Evolutionary conservation across 2,797 vertebrate genomes (phyloP), one percentile per base, ranked within the genome.

Genomic region (Sebastes glaucus): DNA sequence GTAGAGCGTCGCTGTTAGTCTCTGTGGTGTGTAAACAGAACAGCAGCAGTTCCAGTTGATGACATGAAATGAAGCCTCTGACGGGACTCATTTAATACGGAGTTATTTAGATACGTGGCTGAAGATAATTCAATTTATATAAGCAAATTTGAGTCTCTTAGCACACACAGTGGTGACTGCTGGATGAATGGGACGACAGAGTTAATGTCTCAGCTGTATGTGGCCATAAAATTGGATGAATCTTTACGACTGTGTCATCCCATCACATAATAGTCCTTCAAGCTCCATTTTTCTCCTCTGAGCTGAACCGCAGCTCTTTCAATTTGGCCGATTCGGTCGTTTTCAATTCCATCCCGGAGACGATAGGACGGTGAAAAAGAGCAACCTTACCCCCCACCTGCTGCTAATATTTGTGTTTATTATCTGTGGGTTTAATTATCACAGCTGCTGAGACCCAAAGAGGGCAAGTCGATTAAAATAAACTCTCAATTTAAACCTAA

Each of bases 141-240:
- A 59, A 83, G 56, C 52, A 63, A 67, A 74, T 71, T 6, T n/a
- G 42, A 71, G 69, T 7, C n/a, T 53, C 23, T 32, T 7, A 23
- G 8, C 74, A 65, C 81, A 65, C 69, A 56, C 46, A 5, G 5
- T 1, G 23, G 55, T 30, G 69, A 77, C 61, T 75, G 75, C 30
- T 42, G 78, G 61, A 78, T 85, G 76, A 87, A 85, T 79, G 60
- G 67, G 63, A 33, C 1, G 30, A 67, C 18, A 53, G 76, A 35
- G 78, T 73, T 81, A 81, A 86, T 63, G 77, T 84, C 83, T 88
- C 84, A 53, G 79, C 81, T 80, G 86, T 61, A 60, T 80, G 71
- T 67, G 73, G 33, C 79, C 84, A 88, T 89, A 87, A 87, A 89
- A 85, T 82, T 75, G 82, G 81, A 88, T 89, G 77, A 83, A 86